phyloP scores from a whole-genome alignment of 2,888 invertebrate species.

The Drosophila siamana region DNA sequence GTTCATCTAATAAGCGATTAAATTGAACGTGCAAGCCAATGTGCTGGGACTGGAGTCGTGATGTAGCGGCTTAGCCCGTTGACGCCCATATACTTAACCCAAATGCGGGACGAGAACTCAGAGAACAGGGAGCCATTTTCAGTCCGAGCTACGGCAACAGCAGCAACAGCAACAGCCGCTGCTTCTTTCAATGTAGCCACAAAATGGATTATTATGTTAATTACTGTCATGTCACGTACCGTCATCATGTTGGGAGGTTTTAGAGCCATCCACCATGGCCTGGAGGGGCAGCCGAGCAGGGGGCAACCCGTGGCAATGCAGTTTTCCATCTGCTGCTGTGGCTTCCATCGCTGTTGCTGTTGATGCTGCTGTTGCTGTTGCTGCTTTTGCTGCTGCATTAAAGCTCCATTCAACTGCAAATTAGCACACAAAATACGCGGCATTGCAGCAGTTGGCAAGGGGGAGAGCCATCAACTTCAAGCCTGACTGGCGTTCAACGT shows the following conservation, averaged over 20 bases:
- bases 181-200: conserved; percentile 58
- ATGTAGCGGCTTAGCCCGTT: conserved; percentile 61
- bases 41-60: conserved; percentile 54
- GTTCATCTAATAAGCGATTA: conserved; percentile 68
- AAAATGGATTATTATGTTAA: conserved; percentile 76
- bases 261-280: background rate
- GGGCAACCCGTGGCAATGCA: conserved; percentile 31
- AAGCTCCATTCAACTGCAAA: conserved; percentile 70
- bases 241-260: conserved; percentile 33
- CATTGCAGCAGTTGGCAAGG: background rate
- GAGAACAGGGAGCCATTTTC: conserved; percentile 16
- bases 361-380: background rate
- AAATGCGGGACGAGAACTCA: conserved; percentile 41
- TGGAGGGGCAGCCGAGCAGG: background rate
- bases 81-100: conserved; percentile 76
- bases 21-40: conserved; percentile 59
- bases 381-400: conserved; percentile 32
- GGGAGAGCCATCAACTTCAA: background rate
- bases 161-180: conserved; percentile 27
- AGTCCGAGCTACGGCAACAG: conserved; percentile 12
- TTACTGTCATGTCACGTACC: conserved; percentile 73
- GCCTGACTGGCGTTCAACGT: conserved; percentile 10
- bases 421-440: conserved; percentile 61
- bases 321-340: conserved; percentile 16
- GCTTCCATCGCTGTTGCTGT: background rate